A percentile compares a stretch with the other conserved stretches of the same genome.
These are phyloP conservation scores for Oceanites oceanicus DNA, from an alignment of 2,113 vertebrate genomes.

Conservation along the genomic window DNA sequence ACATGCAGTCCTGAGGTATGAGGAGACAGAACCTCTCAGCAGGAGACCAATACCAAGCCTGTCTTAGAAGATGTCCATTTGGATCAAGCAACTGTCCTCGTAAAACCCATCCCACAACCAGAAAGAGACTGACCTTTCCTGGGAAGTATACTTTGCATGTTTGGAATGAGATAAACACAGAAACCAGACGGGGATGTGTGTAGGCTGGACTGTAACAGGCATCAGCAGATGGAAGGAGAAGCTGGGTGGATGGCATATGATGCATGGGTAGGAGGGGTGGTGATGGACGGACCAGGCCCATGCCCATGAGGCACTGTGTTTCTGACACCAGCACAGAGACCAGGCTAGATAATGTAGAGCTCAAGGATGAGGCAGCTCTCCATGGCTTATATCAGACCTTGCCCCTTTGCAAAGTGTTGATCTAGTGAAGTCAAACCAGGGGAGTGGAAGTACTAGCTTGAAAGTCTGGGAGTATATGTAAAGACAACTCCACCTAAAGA, in stretches of 20 bases:
- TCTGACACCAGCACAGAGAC: too few relatives aligned
- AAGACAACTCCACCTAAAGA: background rate
- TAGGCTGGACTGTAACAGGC: background rate
- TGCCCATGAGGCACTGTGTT: background rate
- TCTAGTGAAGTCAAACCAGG: background rate
- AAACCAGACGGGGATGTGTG: background rate
- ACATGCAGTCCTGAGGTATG: background rate
- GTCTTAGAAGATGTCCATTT: background rate
- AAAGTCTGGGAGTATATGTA: background rate
- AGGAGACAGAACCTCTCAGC: background rate
- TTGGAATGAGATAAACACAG: background rate
- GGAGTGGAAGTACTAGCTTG: background rate
- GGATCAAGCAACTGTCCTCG: background rate
- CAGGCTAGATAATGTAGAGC: background rate
- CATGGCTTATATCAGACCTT: background rate
- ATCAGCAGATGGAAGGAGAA: background rate
- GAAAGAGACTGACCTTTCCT: background rate
- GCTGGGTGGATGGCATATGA: background rate
- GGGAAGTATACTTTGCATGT: background rate
- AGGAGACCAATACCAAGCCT: background rate
- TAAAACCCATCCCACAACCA: background rate
- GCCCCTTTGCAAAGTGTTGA: background rate
- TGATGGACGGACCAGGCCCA: too few relatives aligned
- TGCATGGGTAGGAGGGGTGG: background rate
- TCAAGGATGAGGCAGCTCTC: background rate